Base-by-base conservation (phyloP, 2,888 invertebrate species). In the Mythimna loreyi region DNA sequence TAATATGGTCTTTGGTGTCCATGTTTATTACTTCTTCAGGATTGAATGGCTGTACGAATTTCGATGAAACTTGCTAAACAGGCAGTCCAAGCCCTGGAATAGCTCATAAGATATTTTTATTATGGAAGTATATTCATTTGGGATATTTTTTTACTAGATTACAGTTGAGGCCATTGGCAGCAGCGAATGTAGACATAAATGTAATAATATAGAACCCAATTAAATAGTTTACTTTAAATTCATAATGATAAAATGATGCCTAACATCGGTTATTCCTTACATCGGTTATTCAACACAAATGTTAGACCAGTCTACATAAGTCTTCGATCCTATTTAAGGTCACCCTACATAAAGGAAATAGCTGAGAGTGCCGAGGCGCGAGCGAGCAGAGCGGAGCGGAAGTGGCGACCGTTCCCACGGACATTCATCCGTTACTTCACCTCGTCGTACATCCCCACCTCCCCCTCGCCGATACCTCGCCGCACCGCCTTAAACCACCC, bases 371-470 rank as follows among this genome's bases (percentile, higher is more conserved):
- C 80, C 87, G 91, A 88, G 89, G 87, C 89, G 92, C 90, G 90
- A 88, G 89, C 88, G 89, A 84, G 86, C 87, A 88, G 86, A 90
- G 87, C 91, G 90, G 91, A 91, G 91, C 95, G 95, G 95, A 96
- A 95, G 94, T 92, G 92, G 79, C 91, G 93, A 88, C 94, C 95
- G 95, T 95, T 96, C 95, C 95, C 95, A 96, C 95, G 95, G 93
- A 95, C 93, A 92, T 88, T 92, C 94, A 93, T 94, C 95, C 95
- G 95, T 95, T 95, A 95, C 90, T 94, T 94, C 93, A 93, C 93
- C 93, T 93, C 92, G 87, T 82, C 87, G 79, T 75, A 65, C 67
- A 75, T 36, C 73, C 81, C 82, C 82, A 8, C 43, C n/a, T 79
- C 81, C 82, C 80, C 80, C 30, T 30, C 21, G 40, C 76, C 50